Percentiles rank a stretch among this genome's conserved stretches.
These are phyloP conservation scores for Proisotoma minuta DNA, from an alignment of 2,888 invertebrate species.

Conservation along the genomic window DNA sequence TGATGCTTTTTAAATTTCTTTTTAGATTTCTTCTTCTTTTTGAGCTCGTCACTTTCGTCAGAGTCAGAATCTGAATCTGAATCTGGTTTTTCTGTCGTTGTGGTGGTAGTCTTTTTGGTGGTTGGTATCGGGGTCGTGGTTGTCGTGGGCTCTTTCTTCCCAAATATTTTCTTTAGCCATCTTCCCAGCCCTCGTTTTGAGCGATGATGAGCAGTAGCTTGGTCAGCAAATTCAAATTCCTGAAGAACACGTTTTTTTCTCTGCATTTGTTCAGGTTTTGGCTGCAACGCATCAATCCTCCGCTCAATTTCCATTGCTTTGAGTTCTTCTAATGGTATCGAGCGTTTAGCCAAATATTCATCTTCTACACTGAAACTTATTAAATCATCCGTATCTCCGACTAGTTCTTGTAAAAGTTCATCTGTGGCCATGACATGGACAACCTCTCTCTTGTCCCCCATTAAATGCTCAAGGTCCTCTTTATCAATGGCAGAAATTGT, in stretches of 20 bases:
- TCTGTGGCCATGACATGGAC: background rate
- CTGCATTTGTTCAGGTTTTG: too few relatives aligned
- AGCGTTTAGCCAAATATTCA: background rate
- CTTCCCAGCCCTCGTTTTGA: conserved; percentile 22
- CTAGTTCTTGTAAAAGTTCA: conserved; percentile 1
- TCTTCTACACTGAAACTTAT: background rate
- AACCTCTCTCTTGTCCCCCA: background rate
- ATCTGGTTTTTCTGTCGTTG: background rate
- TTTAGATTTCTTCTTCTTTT: background rate
- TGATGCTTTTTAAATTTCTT: background rate
- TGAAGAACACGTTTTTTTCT: too few relatives aligned
- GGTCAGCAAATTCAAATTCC: background rate
- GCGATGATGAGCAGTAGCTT: background rate
- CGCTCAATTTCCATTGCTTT: background rate
- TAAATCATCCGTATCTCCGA: conserved; percentile 12
- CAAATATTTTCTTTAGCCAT: conserved; percentile 25
- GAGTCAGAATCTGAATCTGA: background rate
- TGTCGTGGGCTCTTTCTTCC: background rate
- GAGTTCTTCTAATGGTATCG: background rate
- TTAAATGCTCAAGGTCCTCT: background rate
- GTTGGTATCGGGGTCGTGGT: conserved; percentile 5
- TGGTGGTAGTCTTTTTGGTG: background rate
- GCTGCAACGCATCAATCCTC: too few relatives aligned
- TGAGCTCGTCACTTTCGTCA: background rate
- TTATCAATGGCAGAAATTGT: background rate